Evolutionary conservation across 2,113 vertebrate species (phyloP).

Genomic region (Columba livia): DNA sequence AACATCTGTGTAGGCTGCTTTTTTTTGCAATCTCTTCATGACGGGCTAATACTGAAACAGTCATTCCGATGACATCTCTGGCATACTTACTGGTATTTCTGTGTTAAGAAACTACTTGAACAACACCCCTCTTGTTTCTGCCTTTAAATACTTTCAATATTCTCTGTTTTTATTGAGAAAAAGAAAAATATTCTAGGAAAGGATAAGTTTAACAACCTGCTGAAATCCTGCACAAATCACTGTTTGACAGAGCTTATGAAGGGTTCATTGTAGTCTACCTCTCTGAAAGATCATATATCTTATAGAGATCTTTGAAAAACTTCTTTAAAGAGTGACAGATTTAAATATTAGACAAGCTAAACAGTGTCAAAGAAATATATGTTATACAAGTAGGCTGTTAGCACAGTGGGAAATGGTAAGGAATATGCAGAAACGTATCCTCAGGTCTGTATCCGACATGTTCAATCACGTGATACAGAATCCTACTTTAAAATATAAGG

Average conservation of each 20-base stretch:
- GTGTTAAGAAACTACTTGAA: background rate
- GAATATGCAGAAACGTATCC: background rate
- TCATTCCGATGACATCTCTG: background rate
- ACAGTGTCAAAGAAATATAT: slow-evolving; percentile 27
- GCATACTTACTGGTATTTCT: background rate
- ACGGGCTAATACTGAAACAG: background rate
- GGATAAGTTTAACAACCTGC: background rate
- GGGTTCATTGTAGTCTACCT: background rate
- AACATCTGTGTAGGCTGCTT: background rate
- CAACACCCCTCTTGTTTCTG: background rate
- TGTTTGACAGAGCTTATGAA: slow-evolving; percentile 26
- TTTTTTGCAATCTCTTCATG: background rate
- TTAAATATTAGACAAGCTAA: slow-evolving; percentile 22
- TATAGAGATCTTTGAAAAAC: background rate
- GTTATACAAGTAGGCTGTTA: slow-evolving; percentile 16
- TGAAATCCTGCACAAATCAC: background rate
- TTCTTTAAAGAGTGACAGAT: slow-evolving; percentile 44
- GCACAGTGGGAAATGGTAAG: slow-evolving; percentile 9
- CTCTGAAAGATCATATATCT: slow-evolving; percentile 27
- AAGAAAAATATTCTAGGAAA: background rate
- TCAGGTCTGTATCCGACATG: background rate
- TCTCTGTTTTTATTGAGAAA: slow-evolving; percentile 1
- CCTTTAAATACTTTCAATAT: background rate
- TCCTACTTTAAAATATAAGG: background rate
- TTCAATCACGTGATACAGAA: background rate